Base-by-base conservation (phyloP, 1,140 invertebrate genomes). In the Hylaeus volcanicus region DNA sequence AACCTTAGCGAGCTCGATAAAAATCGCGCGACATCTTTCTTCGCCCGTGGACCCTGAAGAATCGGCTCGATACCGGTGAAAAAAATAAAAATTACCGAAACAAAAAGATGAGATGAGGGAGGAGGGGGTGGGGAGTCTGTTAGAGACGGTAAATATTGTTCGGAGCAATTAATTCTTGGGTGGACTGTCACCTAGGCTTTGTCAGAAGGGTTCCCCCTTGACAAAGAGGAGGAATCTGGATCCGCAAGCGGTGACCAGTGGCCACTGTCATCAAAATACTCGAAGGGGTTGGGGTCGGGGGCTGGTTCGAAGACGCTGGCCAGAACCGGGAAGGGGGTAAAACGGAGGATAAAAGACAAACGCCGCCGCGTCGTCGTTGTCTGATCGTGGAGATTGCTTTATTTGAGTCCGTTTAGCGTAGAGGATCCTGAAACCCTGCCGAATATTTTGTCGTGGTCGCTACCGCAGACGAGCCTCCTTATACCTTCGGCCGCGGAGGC, bases 301-400 rank as follows among this genome's bases (percentile, higher is more conserved):
- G 64, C 41, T 66, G 39, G 43, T 45, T 51, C 9, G 14, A n/a
- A 8, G 55, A 15, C 26, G 37, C 14, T n/a, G 41, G 56, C 11
- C 60, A 68, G 41, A 45, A 14, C n/a, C 2, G n/a, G 64, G 2
- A 66, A 51, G n/a, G 56, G 64, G 60, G 51, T 60, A 11, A n/a
- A 53, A 81, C 63, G 74, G 75, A 79, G 70, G 86, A 76, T 86
- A 79, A 86, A 88, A 88, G 77, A 79, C 77, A 45, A 74, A 79
- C 37, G 70, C 77, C 74, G 80, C 74, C 69, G 81, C 82, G 70
- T 83, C 53, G 61, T 63, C 79, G 85, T 83, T 85, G 85, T 87
- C 85, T 83, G 89, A 90, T 90, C 89, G 78, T 86, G 72, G 84
- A 89, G 89, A 90, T 90, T 90, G 89, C 88, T 90, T 90, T 90